Evolutionary conservation across 2,113 vertebrate species (phyloP).

Genomic region (Todiramphus chloris): DNA sequence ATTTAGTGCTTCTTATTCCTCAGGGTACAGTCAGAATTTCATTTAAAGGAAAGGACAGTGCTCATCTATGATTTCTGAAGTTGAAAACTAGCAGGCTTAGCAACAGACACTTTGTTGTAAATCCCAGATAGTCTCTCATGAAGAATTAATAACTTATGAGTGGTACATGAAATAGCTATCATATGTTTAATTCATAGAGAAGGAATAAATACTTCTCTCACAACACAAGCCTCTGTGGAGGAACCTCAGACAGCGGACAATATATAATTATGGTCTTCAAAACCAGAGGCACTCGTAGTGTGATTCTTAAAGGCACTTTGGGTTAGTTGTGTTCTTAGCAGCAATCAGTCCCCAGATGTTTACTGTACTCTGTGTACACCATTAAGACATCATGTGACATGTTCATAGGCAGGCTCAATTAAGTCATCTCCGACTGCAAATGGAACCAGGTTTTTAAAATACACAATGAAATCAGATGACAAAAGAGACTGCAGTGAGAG

Average conservation of each 20-base stretch:
- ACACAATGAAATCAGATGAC: slow-evolving; percentile 1
- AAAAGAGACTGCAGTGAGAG: background rate
- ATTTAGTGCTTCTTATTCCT: background rate
- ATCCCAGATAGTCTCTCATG: background rate
- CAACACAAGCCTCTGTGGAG: background rate
- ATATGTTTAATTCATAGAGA: slow-evolving; percentile 47
- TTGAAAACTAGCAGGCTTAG: background rate
- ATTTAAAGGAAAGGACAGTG: background rate
- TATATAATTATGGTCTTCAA: background rate
- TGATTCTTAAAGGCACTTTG: slow-evolving; percentile 28
- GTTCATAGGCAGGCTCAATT: slow-evolving; percentile 20
- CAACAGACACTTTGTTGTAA: background rate
- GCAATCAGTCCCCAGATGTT: slow-evolving; percentile 33
- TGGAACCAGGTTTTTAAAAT: slow-evolving; percentile 11
- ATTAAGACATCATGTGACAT: slow-evolving; percentile 30
- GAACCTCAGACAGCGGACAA: background rate
- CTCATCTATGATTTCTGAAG: background rate
- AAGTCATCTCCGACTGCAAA: slow-evolving; percentile 5
- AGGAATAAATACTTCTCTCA: slow-evolving; percentile 10
- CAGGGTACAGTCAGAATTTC: background rate
- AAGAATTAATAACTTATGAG: slow-evolving; percentile 50
- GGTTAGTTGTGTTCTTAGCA: slow-evolving; percentile 20
- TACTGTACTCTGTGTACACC: slow-evolving; percentile 8
- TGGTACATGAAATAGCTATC: slow-evolving; percentile 10
- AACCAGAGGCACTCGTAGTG: background rate